Evolutionary conservation across 2,797 vertebrate species (phyloP).

Genomic region (Sebastolobus alascanus): DNA sequence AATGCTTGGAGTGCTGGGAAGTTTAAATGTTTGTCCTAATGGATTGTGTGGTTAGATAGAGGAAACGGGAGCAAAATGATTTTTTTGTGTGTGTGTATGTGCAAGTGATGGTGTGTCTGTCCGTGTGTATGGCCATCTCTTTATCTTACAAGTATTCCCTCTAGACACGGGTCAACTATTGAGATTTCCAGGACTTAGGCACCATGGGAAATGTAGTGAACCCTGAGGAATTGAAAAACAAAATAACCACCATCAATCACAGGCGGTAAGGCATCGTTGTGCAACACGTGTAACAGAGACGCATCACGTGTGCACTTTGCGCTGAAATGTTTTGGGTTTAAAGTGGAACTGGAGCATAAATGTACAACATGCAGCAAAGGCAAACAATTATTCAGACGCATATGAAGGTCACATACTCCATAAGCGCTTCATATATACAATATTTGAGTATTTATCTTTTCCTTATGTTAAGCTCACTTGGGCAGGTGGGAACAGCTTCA

Average conservation of each 20-base stretch:
- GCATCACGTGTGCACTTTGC: not conserved
- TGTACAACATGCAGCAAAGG: not conserved
- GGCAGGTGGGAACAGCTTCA: slow-evolving; percentile 15
- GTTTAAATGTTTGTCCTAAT: slow-evolving; percentile 56
- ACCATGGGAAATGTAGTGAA: slow-evolving; percentile 49
- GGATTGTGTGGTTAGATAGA: slow-evolving; percentile 48
- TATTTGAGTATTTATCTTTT: not conserved
- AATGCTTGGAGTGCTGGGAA: slow-evolving; percentile 60
- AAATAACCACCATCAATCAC: slow-evolving; percentile 66
- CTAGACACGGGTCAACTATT: slow-evolving; percentile 38
- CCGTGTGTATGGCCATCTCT: slow-evolving; percentile 7
- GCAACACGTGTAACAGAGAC: not conserved
- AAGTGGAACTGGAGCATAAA: not conserved
- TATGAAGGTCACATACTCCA: not conserved
- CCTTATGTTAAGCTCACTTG: not conserved
- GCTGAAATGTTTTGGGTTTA: not conserved
- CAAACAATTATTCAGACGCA: not conserved
- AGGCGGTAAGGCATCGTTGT: slow-evolving; percentile 42
- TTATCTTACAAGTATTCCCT: slow-evolving; percentile 38
- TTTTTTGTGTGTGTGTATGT: slow-evolving; percentile 20
- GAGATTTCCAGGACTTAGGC: slow-evolving; percentile 37
- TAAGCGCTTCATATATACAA: not conserved
- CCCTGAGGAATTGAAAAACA: slow-evolving; percentile 44
- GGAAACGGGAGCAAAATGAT: slow-evolving; percentile 33
- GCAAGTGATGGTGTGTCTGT: not conserved